Evolutionary conservation across 2,797 vertebrate species (phyloP).

Genomic region (Propithecus perrieri): DNA sequence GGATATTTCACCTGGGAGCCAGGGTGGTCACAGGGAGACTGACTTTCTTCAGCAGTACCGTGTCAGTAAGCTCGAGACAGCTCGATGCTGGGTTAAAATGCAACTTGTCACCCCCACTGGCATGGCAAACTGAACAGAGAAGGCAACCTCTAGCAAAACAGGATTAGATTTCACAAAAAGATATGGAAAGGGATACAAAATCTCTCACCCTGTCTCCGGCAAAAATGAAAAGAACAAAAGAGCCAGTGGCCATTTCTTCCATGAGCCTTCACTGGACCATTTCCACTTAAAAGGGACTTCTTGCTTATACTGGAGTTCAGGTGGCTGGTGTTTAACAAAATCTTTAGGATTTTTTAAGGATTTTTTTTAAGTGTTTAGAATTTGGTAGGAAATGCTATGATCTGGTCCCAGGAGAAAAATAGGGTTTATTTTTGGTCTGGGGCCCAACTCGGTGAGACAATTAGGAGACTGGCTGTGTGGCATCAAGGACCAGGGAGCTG

Average conservation of each 20-base stretch:
- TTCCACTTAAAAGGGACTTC: background rate
- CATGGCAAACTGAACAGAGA: background rate
- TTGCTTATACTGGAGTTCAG: background rate
- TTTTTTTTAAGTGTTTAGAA: background rate
- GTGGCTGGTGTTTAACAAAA: background rate
- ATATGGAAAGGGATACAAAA: constrained; percentile 55
- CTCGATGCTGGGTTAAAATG: constrained; percentile 32
- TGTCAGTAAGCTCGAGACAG: constrained; percentile 21
- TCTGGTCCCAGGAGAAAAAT: constrained; percentile 15
- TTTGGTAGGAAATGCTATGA: background rate
- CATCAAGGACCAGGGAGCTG: background rate
- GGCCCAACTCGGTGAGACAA: background rate
- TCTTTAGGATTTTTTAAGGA: background rate
- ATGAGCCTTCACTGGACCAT: background rate
- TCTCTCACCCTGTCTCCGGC: background rate
- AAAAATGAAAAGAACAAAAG: constrained; percentile 65
- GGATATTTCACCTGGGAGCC: constrained; percentile 42
- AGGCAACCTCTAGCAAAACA: constrained; percentile 50
- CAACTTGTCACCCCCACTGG: background rate
- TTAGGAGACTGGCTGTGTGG: background rate
- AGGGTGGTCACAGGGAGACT: background rate
- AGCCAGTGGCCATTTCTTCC: constrained; percentile 38
- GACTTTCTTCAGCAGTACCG: background rate
- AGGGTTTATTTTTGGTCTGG: constrained; percentile 18
- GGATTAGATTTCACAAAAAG: constrained; percentile 73